Conservation (phyloP, 1,140 invertebrate genomes). For the Aphis craccivora region DNA sequence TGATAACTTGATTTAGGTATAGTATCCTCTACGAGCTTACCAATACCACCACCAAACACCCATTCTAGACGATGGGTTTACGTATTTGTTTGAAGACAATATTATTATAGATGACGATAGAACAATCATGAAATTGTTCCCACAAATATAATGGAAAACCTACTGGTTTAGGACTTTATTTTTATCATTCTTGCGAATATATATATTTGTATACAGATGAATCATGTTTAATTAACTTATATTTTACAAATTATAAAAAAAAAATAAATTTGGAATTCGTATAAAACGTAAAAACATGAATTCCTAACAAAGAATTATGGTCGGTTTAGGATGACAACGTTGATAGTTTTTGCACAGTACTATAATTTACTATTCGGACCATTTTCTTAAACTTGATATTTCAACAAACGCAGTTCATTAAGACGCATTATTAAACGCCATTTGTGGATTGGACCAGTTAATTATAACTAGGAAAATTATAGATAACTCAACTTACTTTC, state of each 20-base stretch:
- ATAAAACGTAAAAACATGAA: neutral
- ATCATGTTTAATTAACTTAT: neutral
- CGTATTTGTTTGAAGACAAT: neutral
- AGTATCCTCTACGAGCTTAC: neutral
- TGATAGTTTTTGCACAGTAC: neutral
- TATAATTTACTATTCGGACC: neutral
- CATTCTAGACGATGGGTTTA: neutral
- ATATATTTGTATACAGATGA: neutral
- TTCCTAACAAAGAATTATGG: neutral
- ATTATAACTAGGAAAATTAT: neutral
- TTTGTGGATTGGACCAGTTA: neutral
- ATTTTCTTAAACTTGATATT: neutral
- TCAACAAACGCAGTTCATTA: neutral
- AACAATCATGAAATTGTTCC: neutral
- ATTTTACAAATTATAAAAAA: neutral
- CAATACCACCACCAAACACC: no score
- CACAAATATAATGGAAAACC: neutral
- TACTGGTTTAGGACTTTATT: neutral
- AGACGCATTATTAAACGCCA: neutral
- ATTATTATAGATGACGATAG: neutral
- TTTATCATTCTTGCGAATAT: neutral
- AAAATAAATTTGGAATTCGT: neutral
- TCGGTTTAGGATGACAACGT: neutral
- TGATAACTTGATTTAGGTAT: constrained; percentile 2
- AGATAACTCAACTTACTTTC: neutral